Evolutionary conservation across 1,140 invertebrate genomes (phyloP).

Genomic region (Hormaphis cornu): DNA sequence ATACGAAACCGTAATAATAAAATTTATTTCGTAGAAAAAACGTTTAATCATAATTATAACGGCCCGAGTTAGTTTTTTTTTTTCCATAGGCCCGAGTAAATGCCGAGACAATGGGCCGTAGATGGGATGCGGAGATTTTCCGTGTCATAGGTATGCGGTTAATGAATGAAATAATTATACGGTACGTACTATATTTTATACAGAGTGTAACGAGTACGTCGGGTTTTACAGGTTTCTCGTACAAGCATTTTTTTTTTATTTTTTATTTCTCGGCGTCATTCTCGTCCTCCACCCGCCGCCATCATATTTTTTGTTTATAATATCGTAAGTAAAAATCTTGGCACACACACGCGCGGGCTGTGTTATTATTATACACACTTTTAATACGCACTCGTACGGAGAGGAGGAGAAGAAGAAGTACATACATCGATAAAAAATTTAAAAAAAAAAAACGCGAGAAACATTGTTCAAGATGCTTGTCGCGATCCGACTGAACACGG

Average conservation of each 20-base stretch:
- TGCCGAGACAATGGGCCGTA: slow-evolving; percentile 32
- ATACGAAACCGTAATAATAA: neutral
- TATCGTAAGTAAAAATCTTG: slow-evolving; percentile 3
- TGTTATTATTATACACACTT: neutral
- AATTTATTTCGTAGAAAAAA: neutral
- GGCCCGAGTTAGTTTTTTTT: too few species aligned
- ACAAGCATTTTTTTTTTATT: neutral
- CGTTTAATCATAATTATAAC: slow-evolving; percentile 16
- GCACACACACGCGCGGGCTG: neutral
- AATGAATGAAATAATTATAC: slow-evolving; percentile 28
- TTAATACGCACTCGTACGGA: neutral
- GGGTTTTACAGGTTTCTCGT: slow-evolving; percentile 1
- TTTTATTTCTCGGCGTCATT: neutral
- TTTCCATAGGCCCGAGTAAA: neutral
- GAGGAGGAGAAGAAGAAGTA: neutral
- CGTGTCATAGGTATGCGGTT: slow-evolving; percentile 26
- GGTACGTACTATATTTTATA: neutral
- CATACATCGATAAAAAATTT: neutral
- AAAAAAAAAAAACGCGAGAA: neutral
- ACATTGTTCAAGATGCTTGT: slow-evolving; percentile 20
- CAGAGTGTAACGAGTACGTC: slow-evolving; percentile 12
- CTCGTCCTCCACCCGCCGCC: neutral
- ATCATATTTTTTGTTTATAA: neutral
- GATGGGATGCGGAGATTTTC: slow-evolving; percentile 25
- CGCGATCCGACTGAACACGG: neutral